phyloP scores from a whole-genome alignment of 2,888 invertebrate genomes.

The Priapulus caudatus region DNA sequence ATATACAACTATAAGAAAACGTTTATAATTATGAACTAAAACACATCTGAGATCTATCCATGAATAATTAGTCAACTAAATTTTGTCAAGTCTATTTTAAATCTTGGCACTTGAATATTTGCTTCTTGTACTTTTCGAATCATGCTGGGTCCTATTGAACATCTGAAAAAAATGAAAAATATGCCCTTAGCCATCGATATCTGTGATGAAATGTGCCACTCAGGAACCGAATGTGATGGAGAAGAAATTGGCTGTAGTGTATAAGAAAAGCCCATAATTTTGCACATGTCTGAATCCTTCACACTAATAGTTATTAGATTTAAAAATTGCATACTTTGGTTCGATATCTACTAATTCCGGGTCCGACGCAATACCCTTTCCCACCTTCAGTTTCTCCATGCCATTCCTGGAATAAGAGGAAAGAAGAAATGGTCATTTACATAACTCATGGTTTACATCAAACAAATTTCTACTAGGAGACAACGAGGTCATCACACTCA shows the following conservation, averaged over 20 bases:
- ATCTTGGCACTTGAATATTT: too few species aligned
- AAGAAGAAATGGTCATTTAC: not conserved
- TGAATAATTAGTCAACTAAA: too few species aligned
- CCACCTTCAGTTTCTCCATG: conserved; percentile 55
- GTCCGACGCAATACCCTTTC: conserved; percentile 44
- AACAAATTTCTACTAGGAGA: conserved; percentile 10
- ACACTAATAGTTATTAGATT: not conserved
- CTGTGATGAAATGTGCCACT: too few species aligned
- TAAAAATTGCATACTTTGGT: conserved; percentile 40
- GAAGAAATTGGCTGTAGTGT: conserved; percentile 7
- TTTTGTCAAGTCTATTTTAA: too few species aligned
- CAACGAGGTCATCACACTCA: conserved; percentile 21
- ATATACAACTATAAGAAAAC: too few species aligned
- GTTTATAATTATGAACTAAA: too few species aligned
- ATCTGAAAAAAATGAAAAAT: conserved; percentile 31
- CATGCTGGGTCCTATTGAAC: conserved; percentile 51
- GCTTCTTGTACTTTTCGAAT: conserved; percentile 46
- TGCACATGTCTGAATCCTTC: not conserved
- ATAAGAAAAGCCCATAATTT: not conserved
- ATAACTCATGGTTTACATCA: not conserved
- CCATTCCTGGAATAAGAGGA: conserved; percentile 55
- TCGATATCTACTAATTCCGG: conserved; percentile 50
- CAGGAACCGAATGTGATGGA: too few species aligned
- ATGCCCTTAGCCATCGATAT: too few species aligned
- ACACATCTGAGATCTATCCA: too few species aligned